Percentiles rank a stretch among this genome's conserved stretches.
These are phyloP conservation scores for Dastarcus helophoroides DNA, from an alignment of 2,888 invertebrate genomes.

Conservation along the genomic window DNA sequence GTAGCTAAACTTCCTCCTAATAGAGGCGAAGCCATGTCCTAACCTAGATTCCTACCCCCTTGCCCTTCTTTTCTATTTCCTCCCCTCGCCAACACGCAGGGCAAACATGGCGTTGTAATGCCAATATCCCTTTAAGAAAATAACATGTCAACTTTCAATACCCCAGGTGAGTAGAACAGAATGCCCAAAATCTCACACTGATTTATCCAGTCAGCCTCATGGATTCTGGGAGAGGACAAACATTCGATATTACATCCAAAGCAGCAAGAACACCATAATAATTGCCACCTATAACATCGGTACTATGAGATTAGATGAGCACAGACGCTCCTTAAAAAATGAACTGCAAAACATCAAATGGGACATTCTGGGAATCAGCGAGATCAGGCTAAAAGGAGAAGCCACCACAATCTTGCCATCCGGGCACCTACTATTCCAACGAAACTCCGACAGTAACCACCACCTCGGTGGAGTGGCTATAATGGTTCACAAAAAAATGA, in stretches of 20 bases:
- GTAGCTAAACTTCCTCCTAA: no score
- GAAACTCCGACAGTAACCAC: conserved; percentile 3
- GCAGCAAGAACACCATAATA: conserved; percentile 1
- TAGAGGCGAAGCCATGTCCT: no score
- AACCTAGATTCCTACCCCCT: no score
- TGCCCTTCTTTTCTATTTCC: no score
- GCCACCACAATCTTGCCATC: conserved; percentile 4
- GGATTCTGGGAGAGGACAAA: conserved; percentile 8
- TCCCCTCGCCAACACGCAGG: no score
- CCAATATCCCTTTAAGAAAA: no score
- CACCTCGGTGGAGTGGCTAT: conserved; percentile 7
- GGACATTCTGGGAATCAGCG: conserved; percentile 5
- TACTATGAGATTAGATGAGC: conserved; percentile 6
- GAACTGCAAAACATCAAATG: conserved; percentile 8
- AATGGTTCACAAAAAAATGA: conserved; percentile 6
- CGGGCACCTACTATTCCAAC: conserved; percentile 6
- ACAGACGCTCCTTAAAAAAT: conserved; percentile 1
- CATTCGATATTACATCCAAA: no score
- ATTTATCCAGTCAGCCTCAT: conserved; percentile 1
- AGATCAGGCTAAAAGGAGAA: conserved; percentile 5
- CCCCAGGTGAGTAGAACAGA: no score
- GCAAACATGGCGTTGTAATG: no score
- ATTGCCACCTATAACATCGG: conserved; percentile 9
- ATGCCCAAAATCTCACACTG: no score
- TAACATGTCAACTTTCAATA: no score